phyloP scores from a whole-genome alignment of 2,797 vertebrate species.

The Adrianichthys oophorus region DNA sequence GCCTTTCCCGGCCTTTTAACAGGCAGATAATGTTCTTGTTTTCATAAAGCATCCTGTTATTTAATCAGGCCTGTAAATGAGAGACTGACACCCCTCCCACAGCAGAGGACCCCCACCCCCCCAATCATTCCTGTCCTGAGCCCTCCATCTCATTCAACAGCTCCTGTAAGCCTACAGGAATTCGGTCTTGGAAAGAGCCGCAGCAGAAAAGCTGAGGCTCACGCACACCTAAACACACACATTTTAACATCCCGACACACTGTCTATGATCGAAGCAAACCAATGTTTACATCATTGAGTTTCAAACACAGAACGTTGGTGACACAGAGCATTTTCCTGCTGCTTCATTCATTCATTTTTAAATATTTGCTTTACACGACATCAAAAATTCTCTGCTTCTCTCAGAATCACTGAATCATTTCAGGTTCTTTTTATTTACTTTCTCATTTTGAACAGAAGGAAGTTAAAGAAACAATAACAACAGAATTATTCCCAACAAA shows the following conservation, averaged over 20 bases:
- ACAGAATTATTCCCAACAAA: too few species aligned
- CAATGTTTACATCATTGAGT: too few species aligned
- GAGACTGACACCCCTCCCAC: constrained; percentile 65
- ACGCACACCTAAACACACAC: constrained; percentile 37
- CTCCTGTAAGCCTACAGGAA: constrained; percentile 77
- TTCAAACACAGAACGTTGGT: too few species aligned
- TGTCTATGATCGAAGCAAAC: too few species aligned
- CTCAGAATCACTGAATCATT: too few species aligned
- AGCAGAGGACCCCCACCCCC: constrained; percentile 33
- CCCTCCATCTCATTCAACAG: constrained; percentile 77
- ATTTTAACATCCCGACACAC: constrained; percentile 16
- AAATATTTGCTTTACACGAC: too few species aligned
- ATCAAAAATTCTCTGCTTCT: too few species aligned
- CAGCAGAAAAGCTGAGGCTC: constrained; percentile 61
- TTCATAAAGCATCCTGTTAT: constrained; percentile 80
- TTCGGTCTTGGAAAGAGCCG: constrained; percentile 71
- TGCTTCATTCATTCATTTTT: too few species aligned
- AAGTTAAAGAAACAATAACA: too few species aligned
- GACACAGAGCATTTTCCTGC: too few species aligned
- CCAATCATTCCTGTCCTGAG: constrained; percentile 68
- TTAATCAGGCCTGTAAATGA: constrained; percentile 78
- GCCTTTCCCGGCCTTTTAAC: constrained; percentile 70
- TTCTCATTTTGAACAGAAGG: too few species aligned
- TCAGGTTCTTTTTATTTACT: too few species aligned
- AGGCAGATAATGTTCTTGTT: constrained; percentile 77